Percentiles rank a stretch among this genome's conserved stretches.
Evolutionary conservation across 1,140 invertebrate species (phyloP).

Genomic region (Apis mellifera): Amel_HAv3.1 CM009946.2:1241001-1241500

Average conservation of each 20-base stretch:
- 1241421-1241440: no score
- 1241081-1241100: conserved; percentile 28
- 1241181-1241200: conserved; percentile 59
- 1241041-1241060: conserved; percentile 30
- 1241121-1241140: conserved; percentile 43
- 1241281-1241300: conserved; percentile 45
- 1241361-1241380: conserved; percentile 62
- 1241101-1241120: conserved; percentile 1
- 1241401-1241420: not conserved
- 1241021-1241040: conserved; percentile 15
- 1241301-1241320: conserved; percentile 30
- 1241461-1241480: not conserved
- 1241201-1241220: conserved; percentile 70
- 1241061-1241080: conserved; percentile 18
- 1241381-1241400: conserved; percentile 55
- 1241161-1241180: conserved; percentile 67
- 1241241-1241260: conserved; percentile 39
- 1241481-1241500: not conserved
- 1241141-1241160: conserved; percentile 67
- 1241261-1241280: conserved; percentile 26
- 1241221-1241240: conserved; percentile 55
- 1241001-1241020: conserved; percentile 49
- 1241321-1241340: conserved; percentile 66
- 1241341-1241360: conserved; percentile 71
- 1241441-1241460: no score